These are phyloP conservation scores for Phalacrocorax aristotelis DNA, from an alignment of 2,113 vertebrate species.

Conservation along the genomic window DNA sequence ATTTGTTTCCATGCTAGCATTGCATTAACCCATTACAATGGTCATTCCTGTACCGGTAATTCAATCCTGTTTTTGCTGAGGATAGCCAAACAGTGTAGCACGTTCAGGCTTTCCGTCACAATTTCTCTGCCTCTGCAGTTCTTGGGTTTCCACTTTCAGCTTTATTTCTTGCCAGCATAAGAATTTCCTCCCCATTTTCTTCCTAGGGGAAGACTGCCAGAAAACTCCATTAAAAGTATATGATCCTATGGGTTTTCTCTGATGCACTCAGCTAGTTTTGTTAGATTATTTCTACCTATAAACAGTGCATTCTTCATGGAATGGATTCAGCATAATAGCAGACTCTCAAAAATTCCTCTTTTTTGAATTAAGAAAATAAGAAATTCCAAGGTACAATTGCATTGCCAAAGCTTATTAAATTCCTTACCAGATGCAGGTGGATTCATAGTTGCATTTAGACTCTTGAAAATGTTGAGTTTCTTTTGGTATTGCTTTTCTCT, in stretches of 20 bases:
- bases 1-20: background rate
- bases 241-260: background rate
- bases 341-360: background rate
- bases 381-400: background rate
- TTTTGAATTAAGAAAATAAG: slow-evolving; percentile 9
- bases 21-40: background rate
- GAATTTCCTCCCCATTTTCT: background rate
- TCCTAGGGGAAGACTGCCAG: background rate
- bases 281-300: background rate
- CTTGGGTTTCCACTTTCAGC: background rate
- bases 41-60: background rate
- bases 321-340: background rate
- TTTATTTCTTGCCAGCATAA: background rate
- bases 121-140: background rate
- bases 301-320: background rate
- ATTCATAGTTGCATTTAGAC: background rate
- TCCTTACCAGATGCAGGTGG: background rate
- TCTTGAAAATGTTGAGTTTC: background rate
- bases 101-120: background rate
- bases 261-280: background rate
- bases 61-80: background rate
- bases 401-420: background rate
- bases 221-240: background rate
- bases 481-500: background rate
- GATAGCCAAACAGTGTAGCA: background rate